Evolutionary conservation across 1,140 invertebrate genomes (phyloP).

Genomic region (Heliconius congener): DNA sequence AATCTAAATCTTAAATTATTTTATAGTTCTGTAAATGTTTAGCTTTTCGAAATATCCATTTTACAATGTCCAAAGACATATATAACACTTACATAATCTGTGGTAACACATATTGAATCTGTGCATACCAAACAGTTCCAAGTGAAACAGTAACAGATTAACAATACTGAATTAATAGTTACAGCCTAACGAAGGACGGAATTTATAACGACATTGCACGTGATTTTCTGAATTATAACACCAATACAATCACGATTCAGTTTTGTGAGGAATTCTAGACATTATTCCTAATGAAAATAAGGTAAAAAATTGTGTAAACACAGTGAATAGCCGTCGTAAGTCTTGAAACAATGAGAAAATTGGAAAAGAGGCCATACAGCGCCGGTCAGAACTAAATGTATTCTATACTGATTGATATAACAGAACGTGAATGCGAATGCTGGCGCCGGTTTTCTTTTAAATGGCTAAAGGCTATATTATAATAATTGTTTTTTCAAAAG

Average conservation of each 20-base stretch:
- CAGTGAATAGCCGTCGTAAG: not conserved
- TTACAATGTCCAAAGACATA: no score
- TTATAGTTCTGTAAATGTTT: no score
- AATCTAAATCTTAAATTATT: no score
- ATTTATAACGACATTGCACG: slow-evolving; percentile 1
- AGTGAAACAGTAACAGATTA: no score
- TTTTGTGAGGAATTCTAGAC: not conserved
- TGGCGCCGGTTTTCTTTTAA: not conserved
- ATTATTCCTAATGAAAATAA: not conserved
- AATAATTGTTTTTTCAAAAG: not conserved
- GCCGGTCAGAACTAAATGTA: slow-evolving; percentile 18
- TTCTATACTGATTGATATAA: not conserved
- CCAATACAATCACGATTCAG: not conserved
- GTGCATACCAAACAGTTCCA: no score
- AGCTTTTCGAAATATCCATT: no score
- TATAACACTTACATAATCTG: not conserved
- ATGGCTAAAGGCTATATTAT: not conserved
- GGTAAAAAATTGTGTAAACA: not conserved
- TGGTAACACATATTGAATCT: not conserved
- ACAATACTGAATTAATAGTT: not conserved
- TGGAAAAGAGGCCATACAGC: slow-evolving; percentile 33
- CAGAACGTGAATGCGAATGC: not conserved
- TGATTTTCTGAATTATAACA: slow-evolving; percentile 14
- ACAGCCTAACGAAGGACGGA: slow-evolving; percentile 5
- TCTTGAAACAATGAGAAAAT: slow-evolving; percentile 43